Percentiles rank a stretch among this genome's conserved stretches.
Conservation (phyloP, 92 coral and sea anemone genomes). For the Scolanthus callimorphus region DNA sequence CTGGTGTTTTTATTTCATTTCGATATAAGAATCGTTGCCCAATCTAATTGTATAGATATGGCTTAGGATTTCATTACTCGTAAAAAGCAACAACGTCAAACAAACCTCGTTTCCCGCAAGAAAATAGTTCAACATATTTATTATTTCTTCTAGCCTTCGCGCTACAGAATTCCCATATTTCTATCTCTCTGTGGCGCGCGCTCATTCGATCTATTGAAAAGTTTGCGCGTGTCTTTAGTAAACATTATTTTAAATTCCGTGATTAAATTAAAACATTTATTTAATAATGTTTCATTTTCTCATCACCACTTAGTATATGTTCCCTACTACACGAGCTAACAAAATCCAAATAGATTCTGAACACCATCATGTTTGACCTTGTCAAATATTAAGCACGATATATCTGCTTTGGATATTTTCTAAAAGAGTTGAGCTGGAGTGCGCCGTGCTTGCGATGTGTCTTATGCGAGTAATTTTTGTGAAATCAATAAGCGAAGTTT, state of each 20-base stretch:
- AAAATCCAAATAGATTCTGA: no score
- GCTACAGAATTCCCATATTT: background rate
- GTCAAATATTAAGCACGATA: conserved; percentile 3
- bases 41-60: conserved; percentile 22
- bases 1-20: conserved; percentile 59
- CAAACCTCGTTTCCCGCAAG: no score
- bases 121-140: no score
- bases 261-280: conserved; percentile 29
- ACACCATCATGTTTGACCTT: no score
- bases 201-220: conserved; percentile 3
- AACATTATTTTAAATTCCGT: conserved; percentile 17
- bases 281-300: conserved; percentile 20
- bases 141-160: background rate
- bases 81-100: background rate
- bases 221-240: conserved; percentile 20
- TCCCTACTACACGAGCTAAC: background rate
- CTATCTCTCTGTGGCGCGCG: no score
- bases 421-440: background rate
- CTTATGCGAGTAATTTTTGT: background rate
- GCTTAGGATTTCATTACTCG: conserved; percentile 9
- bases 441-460: background rate
- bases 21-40: conserved; percentile 32
- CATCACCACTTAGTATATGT: conserved; percentile 1
- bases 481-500: background rate
- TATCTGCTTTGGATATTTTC: background rate